These are phyloP conservation scores for Venustoraphidia nigricollis DNA, from an alignment of 2,888 invertebrate species.

Conservation along the genomic window DNA sequence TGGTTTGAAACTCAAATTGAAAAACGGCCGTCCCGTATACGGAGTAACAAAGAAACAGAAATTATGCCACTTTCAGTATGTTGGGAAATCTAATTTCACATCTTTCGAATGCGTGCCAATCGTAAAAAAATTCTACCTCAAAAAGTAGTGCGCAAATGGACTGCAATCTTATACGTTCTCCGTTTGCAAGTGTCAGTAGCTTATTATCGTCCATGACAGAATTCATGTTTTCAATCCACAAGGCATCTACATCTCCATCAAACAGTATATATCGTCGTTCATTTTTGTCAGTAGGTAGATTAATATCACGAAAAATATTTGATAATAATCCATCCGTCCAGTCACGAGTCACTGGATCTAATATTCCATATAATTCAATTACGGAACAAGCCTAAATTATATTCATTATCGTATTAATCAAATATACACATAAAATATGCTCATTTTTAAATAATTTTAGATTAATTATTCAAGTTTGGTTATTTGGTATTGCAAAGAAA, in stretches of 20 bases:
- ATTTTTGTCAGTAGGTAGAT: slow-evolving; percentile 55
- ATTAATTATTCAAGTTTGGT: no score
- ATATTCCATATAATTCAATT: slow-evolving; percentile 73
- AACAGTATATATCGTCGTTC: slow-evolving; percentile 75
- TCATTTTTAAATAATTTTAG: no score
- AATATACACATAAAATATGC: no score
- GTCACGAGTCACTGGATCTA: slow-evolving; percentile 74
- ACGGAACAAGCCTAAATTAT: slow-evolving; percentile 61
- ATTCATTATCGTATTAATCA: no score
- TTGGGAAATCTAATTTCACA: no score
- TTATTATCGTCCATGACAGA: slow-evolving; percentile 94
- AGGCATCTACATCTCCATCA: slow-evolving; percentile 87
- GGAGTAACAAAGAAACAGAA: no score
- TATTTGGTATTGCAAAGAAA: no score
- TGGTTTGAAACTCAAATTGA: no score
- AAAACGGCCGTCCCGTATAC: no score
- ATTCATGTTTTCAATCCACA: slow-evolving; percentile 97
- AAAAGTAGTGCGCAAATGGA: slow-evolving; percentile 71
- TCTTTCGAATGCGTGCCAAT: background rate
- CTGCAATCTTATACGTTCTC: slow-evolving; percentile 71
- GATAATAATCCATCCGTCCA: slow-evolving; percentile 90
- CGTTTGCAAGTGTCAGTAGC: slow-evolving; percentile 77
- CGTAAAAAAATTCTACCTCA: slow-evolving; percentile 37
- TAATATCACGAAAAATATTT: slow-evolving; percentile 81
- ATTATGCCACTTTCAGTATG: no score